A percentile compares a stretch with the other conserved stretches of the same genome.
These are phyloP conservation scores for Telmatherina bonti DNA, from an alignment of 2,797 vertebrate genomes.

Conservation along the genomic window DNA sequence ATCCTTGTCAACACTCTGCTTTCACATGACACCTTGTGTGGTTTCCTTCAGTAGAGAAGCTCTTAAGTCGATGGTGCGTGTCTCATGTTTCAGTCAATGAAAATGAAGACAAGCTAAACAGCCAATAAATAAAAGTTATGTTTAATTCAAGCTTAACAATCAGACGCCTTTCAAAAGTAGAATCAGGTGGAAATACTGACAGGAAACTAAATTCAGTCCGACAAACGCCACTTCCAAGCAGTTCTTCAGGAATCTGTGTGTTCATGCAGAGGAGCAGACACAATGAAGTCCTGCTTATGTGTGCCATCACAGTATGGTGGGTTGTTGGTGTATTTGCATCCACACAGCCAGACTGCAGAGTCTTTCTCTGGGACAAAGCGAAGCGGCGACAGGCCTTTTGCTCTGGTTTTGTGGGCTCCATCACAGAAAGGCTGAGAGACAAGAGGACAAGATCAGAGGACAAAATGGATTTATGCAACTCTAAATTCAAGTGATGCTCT, in stretches of 20 bases:
- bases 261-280: constrained; percentile 37
- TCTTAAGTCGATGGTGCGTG: too few relatives aligned
- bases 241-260: constrained; percentile 30
- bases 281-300: constrained; percentile 80
- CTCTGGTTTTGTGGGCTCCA: constrained; percentile 81
- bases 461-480: neutral
- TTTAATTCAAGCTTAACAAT: neutral
- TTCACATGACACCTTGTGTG: too few relatives aligned
- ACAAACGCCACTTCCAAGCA: too few relatives aligned
- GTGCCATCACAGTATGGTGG: constrained; percentile 83
- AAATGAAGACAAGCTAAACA: neutral
- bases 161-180: neutral
- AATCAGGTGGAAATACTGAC: neutral
- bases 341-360: constrained; percentile 79
- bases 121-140: neutral
- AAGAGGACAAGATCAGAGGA: neutral
- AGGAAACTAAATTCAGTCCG: neutral
- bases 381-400: constrained; percentile 75
- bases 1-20: too few relatives aligned
- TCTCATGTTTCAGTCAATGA: too few relatives aligned
- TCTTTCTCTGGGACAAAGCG: constrained; percentile 81
- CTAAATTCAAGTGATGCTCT: neutral
- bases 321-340: constrained; percentile 86
- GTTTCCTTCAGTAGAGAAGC: too few relatives aligned
- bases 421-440: constrained; percentile 88